phyloP scores from a whole-genome alignment of 2,113 vertebrate species.

The Drymodes brunneopygia region DNA sequence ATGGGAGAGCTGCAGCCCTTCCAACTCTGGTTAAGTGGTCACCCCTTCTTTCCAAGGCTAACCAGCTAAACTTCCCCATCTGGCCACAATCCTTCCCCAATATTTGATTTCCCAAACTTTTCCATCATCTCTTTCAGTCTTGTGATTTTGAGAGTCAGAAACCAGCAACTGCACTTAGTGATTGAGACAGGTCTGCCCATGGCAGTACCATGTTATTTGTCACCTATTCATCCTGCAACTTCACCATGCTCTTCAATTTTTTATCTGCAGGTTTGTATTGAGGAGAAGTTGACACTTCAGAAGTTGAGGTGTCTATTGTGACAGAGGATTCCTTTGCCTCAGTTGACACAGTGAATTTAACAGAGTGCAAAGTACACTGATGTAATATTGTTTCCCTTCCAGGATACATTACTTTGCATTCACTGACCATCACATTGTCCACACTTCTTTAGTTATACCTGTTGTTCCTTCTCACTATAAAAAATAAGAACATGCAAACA shows the following conservation, averaged over 20 bases:
- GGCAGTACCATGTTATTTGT: background rate
- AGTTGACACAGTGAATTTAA: background rate
- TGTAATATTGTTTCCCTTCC: background rate
- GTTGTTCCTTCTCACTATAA: background rate
- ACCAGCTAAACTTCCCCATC: background rate
- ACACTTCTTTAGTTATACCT: background rate
- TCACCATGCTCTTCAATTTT: background rate
- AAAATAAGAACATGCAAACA: background rate
- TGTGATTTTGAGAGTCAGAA: background rate
- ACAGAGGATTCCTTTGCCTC: background rate
- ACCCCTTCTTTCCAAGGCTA: background rate
- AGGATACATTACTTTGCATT: background rate
- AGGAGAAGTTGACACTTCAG: background rate
- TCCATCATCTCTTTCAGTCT: background rate
- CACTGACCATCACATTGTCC: background rate
- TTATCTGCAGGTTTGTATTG: background rate
- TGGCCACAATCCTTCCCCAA: background rate
- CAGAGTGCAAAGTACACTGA: background rate
- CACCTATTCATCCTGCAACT: background rate
- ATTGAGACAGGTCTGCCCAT: background rate
- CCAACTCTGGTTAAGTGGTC: rapidly evolving
- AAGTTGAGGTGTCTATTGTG: background rate
- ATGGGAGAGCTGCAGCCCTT: background rate
- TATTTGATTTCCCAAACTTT: background rate
- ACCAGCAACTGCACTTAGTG: background rate